Conservation (phyloP, 2,797 vertebrate genomes). For the Mastacembelus armatus region DNA sequence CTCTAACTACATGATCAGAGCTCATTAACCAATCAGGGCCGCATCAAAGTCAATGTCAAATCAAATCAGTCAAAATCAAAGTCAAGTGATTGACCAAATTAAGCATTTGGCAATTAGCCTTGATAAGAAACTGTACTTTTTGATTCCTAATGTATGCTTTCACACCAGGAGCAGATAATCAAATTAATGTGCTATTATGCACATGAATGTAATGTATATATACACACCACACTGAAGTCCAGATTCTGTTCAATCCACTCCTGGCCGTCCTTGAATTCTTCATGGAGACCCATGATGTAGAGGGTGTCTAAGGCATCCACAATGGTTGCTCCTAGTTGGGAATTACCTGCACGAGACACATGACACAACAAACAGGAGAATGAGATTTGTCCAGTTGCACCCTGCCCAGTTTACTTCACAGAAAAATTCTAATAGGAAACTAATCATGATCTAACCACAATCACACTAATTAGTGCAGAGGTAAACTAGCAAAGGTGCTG, state of each 20-base stretch:
- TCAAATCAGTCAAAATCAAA: no score
- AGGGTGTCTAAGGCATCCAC: slow-evolving; percentile 97
- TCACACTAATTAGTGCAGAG: not conserved
- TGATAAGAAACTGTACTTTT: not conserved
- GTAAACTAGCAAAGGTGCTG: slow-evolving; percentile 6
- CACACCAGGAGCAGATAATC: not conserved
- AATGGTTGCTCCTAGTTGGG: slow-evolving; percentile 95
- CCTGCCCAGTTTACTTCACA: not conserved
- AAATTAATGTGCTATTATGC: no score
- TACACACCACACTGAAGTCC: slow-evolving; percentile 93
- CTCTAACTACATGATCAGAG: not conserved
- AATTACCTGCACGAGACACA: slow-evolving; percentile 87
- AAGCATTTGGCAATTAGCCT: not conserved
- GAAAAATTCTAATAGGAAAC: not conserved
- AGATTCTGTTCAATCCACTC: slow-evolving; percentile 97
- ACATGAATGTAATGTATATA: not conserved
- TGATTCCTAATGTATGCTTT: not conserved
- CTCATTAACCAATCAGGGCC: not conserved
- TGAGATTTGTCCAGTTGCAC: slow-evolving; percentile 5
- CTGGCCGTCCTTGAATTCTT: slow-evolving; percentile 96
- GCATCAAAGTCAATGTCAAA: not conserved
- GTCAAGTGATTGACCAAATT: not conserved
- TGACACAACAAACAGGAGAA: slow-evolving; percentile 3
- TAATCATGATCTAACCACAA: slow-evolving; percentile 23
- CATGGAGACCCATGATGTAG: slow-evolving; percentile 97